phyloP scores from a whole-genome alignment of 2,888 invertebrate genomes.

The Shargacucullia verbasci region DNA sequence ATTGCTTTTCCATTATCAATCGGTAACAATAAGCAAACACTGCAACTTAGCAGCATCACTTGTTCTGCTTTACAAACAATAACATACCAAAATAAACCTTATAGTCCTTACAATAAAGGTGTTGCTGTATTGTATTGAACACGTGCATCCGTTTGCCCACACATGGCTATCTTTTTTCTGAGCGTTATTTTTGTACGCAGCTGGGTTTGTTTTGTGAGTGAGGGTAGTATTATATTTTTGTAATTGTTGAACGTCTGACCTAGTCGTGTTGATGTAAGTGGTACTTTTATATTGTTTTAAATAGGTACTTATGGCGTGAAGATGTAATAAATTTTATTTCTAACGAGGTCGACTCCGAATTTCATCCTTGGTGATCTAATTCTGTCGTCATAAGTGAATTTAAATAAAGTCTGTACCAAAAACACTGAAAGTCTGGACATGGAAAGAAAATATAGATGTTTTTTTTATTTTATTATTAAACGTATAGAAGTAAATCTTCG shows the following conservation, averaged over 20 bases:
- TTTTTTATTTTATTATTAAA: slow-evolving; percentile 32
- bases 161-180: slow-evolving; percentile 70
- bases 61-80: slow-evolving; percentile 52
- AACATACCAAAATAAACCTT: slow-evolving; percentile 53
- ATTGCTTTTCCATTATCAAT: slow-evolving; percentile 56
- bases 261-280: slow-evolving; percentile 40
- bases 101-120: slow-evolving; percentile 47
- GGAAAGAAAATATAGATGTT: slow-evolving; percentile 18
- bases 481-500: slow-evolving; percentile 30
- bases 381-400: slow-evolving; percentile 42
- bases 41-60: slow-evolving; percentile 59
- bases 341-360: slow-evolving; percentile 36
- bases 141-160: slow-evolving; percentile 64
- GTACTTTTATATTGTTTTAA: slow-evolving; percentile 32
- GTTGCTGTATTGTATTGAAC: slow-evolving; percentile 49
- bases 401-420: slow-evolving; percentile 27
- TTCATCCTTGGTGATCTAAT: slow-evolving; percentile 49
- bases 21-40: slow-evolving; percentile 55
- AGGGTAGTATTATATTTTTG: slow-evolving; percentile 64
- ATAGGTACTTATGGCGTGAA: slow-evolving; percentile 36
- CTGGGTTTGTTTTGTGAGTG: slow-evolving; percentile 70
- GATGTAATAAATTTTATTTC: slow-evolving; percentile 39
- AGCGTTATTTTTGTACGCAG: slow-evolving; percentile 72
- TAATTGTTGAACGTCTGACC: slow-evolving; percentile 44
- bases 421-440: slow-evolving; percentile 1